Evolutionary conservation across 2,888 invertebrate species (phyloP).

Genomic region (Lithophane semibrunnea): DNA sequence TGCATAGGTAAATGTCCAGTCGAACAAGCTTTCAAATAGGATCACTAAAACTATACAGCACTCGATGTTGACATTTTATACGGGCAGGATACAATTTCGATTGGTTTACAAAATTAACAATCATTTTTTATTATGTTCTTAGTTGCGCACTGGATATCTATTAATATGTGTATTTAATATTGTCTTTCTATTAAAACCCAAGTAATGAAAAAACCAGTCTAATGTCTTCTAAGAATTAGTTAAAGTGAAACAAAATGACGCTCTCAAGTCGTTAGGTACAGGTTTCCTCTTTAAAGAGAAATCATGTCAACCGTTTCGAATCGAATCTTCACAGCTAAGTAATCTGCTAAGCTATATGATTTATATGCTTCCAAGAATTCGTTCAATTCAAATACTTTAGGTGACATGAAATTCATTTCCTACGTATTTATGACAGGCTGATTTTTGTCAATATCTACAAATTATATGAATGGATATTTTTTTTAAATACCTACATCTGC

Average conservation of each 20-base stretch:
- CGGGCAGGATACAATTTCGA: slow-evolving; percentile 24
- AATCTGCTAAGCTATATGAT: slow-evolving; percentile 17
- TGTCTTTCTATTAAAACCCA: slow-evolving; percentile 9
- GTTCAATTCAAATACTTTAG: not conserved
- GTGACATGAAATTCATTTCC: slow-evolving; percentile 1
- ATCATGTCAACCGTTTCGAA: slow-evolving; percentile 58
- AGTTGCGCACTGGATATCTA: not conserved
- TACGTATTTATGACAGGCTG: not conserved
- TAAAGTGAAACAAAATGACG: slow-evolving; percentile 31
- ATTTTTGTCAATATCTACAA: not conserved
- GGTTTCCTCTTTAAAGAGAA: slow-evolving; percentile 58
- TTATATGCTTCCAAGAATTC: slow-evolving; percentile 8
- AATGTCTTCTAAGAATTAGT: slow-evolving; percentile 26
- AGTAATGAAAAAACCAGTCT: slow-evolving; percentile 20
- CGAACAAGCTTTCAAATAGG: slow-evolving; percentile 52
- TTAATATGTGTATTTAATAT: not conserved
- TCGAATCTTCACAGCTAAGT: slow-evolving; percentile 46
- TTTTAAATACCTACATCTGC: not conserved
- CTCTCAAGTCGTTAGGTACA: slow-evolving; percentile 32
- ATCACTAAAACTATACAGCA: slow-evolving; percentile 18
- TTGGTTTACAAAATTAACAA: slow-evolving; percentile 14
- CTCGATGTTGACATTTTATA: slow-evolving; percentile 37
- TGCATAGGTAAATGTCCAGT: slow-evolving; percentile 43
- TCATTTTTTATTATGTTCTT: slow-evolving; percentile 10
- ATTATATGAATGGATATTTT: not conserved